phyloP scores from a whole-genome alignment of 2,113 vertebrate species.

The Mugil cephalus region DNA sequence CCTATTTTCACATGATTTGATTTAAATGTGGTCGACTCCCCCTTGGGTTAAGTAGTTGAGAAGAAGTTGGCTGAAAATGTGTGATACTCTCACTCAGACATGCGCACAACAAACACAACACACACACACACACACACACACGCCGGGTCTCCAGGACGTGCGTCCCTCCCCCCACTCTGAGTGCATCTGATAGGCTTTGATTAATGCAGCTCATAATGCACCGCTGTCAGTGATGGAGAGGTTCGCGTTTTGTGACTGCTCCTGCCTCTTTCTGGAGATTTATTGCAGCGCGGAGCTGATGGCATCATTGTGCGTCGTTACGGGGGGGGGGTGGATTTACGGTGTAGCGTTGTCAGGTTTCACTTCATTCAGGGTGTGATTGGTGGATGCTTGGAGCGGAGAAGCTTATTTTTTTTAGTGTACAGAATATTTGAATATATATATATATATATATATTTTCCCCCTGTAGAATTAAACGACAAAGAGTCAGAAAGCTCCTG shows the following conservation, averaged over 20 bases:
- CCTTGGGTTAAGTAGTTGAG: too few relatives aligned
- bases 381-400: not conserved
- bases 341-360: not conserved
- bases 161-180: constrained; percentile 32
- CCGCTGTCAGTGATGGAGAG: constrained; percentile 62
- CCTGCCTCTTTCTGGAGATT: constrained; percentile 21
- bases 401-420: too few relatives aligned
- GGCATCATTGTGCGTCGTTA: not conserved
- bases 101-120: too few relatives aligned
- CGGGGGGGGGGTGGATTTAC: constrained; percentile 20
- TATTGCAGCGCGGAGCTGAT: not conserved
- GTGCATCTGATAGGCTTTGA: constrained; percentile 33
- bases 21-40: too few relatives aligned
- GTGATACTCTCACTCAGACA: too few relatives aligned
- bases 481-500: too few relatives aligned
- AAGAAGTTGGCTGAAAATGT: too few relatives aligned
- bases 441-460: too few relatives aligned
- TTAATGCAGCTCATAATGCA: constrained; percentile 57
- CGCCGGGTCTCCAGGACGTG: not conserved
- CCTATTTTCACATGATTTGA: too few relatives aligned
- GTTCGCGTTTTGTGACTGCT: constrained; percentile 24
- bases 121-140: not conserved
- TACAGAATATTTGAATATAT: too few relatives aligned
- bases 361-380: constrained; percentile 5
- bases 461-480: too few relatives aligned